These are phyloP conservation scores for Catostomus latipinnis DNA, from an alignment of 2,797 vertebrate species.

Conservation along the genomic window DNA sequence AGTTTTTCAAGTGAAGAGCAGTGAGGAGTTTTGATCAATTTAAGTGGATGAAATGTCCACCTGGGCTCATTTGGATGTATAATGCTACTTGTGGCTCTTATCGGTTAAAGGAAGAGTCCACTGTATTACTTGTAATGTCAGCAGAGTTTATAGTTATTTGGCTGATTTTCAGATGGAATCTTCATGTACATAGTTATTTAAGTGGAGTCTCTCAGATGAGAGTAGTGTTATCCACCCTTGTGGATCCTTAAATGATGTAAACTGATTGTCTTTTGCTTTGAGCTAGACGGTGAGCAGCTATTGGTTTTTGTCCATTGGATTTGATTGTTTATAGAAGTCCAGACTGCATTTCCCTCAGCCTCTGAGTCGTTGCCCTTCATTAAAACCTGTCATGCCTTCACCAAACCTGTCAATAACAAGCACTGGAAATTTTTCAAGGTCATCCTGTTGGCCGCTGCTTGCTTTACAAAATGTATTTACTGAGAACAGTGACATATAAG, in stretches of 20 bases:
- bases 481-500: not conserved
- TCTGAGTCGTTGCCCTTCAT: not conserved
- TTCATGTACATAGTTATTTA: too few relatives aligned
- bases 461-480: not conserved
- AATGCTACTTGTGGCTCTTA: not conserved
- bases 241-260: not conserved
- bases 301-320: not conserved
- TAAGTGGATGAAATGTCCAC: not conserved
- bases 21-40: not conserved
- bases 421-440: conserved; percentile 9
- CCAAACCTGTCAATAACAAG: not conserved
- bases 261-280: not conserved
- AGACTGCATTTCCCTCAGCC: not conserved
- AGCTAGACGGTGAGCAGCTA: not conserved
- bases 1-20: not conserved
- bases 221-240: too few relatives aligned
- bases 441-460: conserved; percentile 1
- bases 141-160: not conserved
- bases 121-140: not conserved
- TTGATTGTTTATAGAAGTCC: not conserved
- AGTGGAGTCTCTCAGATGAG: too few relatives aligned
- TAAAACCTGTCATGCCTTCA: not conserved
- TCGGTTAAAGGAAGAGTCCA: not conserved
- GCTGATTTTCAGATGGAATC: too few relatives aligned
- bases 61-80: conserved; percentile 16